Percentiles rank a stretch among this genome's conserved stretches.
These are phyloP conservation scores for Keiferia lycopersicella DNA, from an alignment of 2,888 invertebrate species.

Conservation along the genomic window DNA sequence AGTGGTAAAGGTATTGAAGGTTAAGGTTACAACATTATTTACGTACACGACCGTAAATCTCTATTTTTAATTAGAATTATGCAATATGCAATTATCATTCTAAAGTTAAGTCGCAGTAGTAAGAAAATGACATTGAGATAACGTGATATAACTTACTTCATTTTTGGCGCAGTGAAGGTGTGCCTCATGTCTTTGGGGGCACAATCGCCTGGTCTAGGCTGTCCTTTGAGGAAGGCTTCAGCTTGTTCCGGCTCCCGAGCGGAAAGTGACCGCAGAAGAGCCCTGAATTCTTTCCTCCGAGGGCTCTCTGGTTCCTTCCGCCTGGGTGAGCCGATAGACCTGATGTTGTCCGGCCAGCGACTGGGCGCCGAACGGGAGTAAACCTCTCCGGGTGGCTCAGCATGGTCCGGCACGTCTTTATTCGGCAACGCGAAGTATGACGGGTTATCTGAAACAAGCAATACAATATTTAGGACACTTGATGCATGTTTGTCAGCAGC, in stretches of 20 bases:
- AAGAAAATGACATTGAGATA: constrained; percentile 4
- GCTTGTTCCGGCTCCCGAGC: constrained; percentile 84
- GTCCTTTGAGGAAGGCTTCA: constrained; percentile 84
- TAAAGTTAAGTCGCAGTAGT: not conserved
- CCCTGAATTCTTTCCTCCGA: constrained; percentile 79
- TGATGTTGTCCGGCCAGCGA: constrained; percentile 77
- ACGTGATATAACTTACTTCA: constrained; percentile 57
- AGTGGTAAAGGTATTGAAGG: not conserved
- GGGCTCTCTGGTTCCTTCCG: constrained; percentile 70
- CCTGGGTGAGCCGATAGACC: constrained; percentile 65
- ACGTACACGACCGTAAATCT: not conserved
- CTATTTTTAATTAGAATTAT: constrained; percentile 1
- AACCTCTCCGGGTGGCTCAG: constrained; percentile 63
- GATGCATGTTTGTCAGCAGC: constrained; percentile 12
- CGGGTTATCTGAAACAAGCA: constrained; percentile 85
- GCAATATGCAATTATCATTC: constrained; percentile 1
- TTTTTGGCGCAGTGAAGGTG: constrained; percentile 70
- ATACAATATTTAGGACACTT: constrained; percentile 6
- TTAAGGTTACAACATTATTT: constrained; percentile 14
- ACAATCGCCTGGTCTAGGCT: constrained; percentile 86
- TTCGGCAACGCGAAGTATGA: constrained; percentile 87
- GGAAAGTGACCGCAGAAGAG: constrained; percentile 83
- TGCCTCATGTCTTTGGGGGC: constrained; percentile 79
- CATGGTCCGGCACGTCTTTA: constrained; percentile 67
- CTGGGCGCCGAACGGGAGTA: constrained; percentile 86